These are phyloP conservation scores for Sepiola atlantica DNA, from an alignment of 2,888 invertebrate species.

Conservation along the genomic window DNA sequence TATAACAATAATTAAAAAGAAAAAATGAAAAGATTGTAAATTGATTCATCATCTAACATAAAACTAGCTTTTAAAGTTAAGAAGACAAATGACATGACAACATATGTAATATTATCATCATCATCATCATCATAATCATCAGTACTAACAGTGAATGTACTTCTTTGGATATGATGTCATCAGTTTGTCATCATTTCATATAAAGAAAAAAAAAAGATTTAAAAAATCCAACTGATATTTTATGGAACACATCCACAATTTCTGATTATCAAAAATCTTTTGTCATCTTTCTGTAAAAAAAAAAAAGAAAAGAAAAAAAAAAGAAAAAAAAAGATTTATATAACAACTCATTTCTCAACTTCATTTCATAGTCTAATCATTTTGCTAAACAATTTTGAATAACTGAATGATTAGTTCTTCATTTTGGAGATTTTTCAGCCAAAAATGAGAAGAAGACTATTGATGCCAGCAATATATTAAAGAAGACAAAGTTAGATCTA, in stretches of 20 bases:
- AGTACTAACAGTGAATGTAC: neutral
- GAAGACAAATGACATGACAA: neutral
- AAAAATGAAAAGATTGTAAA: neutral
- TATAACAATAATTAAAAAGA: conserved; percentile 32
- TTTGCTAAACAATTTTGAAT: conserved; percentile 12
- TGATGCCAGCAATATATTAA: conserved; percentile 12
- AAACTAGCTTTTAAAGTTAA: neutral
- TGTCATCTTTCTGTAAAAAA: neutral
- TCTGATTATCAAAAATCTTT: conserved; percentile 32
- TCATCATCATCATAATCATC: neutral
- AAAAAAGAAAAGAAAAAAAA: neutral
- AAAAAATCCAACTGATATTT: neutral
- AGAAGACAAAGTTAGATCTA: neutral
- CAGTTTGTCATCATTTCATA: neutral
- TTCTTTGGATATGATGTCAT: conserved; percentile 32
- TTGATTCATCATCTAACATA: conserved; percentile 22
- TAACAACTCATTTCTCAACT: neutral
- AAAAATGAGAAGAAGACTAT: conserved; percentile 32
- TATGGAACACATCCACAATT: conserved; percentile 32
- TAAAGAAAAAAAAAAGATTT: neutral
- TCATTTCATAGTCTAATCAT: conserved; percentile 9
- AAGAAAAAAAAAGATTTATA: neutral
- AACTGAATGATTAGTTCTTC: conserved; percentile 9
- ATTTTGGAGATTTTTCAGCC: conserved; percentile 23
- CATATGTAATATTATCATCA: neutral